These are phyloP conservation scores for Bradypus variegatus DNA, from an alignment of 2,797 vertebrate genomes.

Conservation along the genomic window DNA sequence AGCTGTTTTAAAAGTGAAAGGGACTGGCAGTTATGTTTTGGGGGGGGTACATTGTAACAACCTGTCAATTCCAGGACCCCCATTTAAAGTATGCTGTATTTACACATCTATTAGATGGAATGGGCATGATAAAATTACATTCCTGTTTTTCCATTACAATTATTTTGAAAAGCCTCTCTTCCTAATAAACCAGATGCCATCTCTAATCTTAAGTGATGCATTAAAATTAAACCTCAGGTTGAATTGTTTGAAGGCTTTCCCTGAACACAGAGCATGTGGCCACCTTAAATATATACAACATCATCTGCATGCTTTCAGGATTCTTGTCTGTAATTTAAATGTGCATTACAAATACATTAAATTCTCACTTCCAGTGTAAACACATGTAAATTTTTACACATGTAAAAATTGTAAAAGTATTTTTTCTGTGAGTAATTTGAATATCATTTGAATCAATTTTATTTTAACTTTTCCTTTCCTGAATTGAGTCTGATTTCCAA, in stretches of 20 bases:
- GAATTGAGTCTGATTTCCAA: not conserved
- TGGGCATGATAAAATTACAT: not conserved
- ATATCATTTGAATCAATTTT: not conserved
- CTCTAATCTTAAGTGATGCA: not conserved
- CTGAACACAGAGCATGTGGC: not conserved
- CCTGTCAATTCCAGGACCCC: not conserved
- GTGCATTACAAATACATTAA: not conserved
- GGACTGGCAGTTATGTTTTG: not conserved
- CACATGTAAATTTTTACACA: not conserved
- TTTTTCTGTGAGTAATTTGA: not conserved
- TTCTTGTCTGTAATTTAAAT: not conserved
- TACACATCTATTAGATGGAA: not conserved
- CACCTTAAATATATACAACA: not conserved
- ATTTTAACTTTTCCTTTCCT: not conserved
- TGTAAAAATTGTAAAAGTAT: not conserved
- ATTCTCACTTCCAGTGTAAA: not conserved
- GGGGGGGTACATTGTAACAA: not conserved
- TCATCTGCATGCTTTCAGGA: not conserved
- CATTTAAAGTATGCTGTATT: not conserved
- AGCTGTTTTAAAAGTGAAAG: not conserved
- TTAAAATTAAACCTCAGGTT: constrained; percentile 3
- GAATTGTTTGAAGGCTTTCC: not conserved
- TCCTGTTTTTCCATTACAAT: not conserved
- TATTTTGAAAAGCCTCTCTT: not conserved
- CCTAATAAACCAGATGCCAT: not conserved